These are phyloP conservation scores for Crossocerus cetratus DNA, from an alignment of 2,888 invertebrate genomes.

Conservation along the genomic window DNA sequence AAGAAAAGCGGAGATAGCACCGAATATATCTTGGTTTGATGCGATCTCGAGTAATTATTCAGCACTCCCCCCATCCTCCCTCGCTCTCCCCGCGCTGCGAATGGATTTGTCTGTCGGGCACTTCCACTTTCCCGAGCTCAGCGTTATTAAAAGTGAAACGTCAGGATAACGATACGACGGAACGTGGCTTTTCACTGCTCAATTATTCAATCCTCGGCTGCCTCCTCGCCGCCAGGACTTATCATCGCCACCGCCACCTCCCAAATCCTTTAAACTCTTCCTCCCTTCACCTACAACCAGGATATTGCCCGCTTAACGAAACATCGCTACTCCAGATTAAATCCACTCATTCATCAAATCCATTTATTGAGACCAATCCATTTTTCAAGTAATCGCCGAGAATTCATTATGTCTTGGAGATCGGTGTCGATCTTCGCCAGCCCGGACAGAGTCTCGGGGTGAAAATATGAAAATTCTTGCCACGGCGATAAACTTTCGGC, in stretches of 20 bases:
- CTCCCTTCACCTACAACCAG: too few species aligned
- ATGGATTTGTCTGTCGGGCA: conserved; percentile 9
- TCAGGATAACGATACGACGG: conserved; percentile 10
- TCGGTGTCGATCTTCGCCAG: neutral
- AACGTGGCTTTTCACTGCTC: conserved; percentile 1
- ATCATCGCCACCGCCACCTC: too few species aligned
- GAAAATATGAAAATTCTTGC: conserved; percentile 4
- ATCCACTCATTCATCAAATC: too few species aligned
- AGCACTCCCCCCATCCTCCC: too few species aligned
- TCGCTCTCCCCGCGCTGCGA: too few species aligned
- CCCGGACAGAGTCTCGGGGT: neutral
- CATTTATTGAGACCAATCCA: too few species aligned
- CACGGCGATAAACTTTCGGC: neutral
- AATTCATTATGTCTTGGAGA: conserved; percentile 4
- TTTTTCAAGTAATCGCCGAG: too few species aligned
- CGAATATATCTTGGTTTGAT: conserved; percentile 50
- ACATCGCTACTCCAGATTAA: too few species aligned
- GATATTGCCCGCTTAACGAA: too few species aligned
- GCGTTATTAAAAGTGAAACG: conserved; percentile 9
- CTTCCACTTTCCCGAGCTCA: conserved; percentile 11
- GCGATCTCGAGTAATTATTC: conserved; percentile 51
- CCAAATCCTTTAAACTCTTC: too few species aligned
- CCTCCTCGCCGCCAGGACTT: neutral
- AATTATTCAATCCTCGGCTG: conserved; percentile 8
- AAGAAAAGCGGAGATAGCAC: conserved; percentile 26